Evolutionary conservation across 2,113 vertebrate genomes (phyloP), one percentile per base, ranked within the genome.

Genomic region (Scophthalmus maximus): DNA sequence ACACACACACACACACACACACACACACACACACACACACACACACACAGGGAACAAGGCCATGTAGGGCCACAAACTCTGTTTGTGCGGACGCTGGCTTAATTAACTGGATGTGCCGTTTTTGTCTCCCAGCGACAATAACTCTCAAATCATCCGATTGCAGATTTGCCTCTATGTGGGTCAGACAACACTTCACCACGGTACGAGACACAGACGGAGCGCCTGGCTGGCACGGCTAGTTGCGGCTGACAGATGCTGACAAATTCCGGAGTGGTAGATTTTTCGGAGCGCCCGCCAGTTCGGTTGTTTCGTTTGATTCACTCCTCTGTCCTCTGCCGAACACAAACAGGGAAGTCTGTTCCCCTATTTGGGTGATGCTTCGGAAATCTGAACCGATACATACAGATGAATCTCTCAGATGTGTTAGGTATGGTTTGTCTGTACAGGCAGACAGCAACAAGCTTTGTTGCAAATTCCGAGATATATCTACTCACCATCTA

Each of bases 51-150:
- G n/a, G 47, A n/a, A 30, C 52, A 30, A 32, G 22, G 6, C 30
- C 50, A 22, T 25, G 10, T 0, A 5, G 32, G 59, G 47, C 26
- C 25, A 47, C 68, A n/a, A 75, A 65, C 30, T 40, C 49, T 23
- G 53, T 63, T 59, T 8, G 4, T 18, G 2, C 11, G 8, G 72
- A 71, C 57, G 60, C 44, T 3, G n/a, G 3, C 40, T 76, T 47
- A 69, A 66, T 85, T 81, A 73, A 68, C 49, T 52, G 4, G 23
- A 65, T 52, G 34, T 40, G 49, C 32, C 23, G 49, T 53, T 77
- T n/a, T 34, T 63, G 58, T 65, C 51, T 69, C 30, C 34, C 61
- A 11, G 25, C 49, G 65, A 72, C 59, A 60, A 32, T 56, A 49
- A 14, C 51, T 26, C n/a, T 49, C 61, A 46, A 52, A 69, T 73